Percentiles rank a stretch among this genome's conserved stretches.
phyloP scores from a whole-genome alignment of 2,113 vertebrate genomes.

The Coptodon bakossiorum region DNA sequence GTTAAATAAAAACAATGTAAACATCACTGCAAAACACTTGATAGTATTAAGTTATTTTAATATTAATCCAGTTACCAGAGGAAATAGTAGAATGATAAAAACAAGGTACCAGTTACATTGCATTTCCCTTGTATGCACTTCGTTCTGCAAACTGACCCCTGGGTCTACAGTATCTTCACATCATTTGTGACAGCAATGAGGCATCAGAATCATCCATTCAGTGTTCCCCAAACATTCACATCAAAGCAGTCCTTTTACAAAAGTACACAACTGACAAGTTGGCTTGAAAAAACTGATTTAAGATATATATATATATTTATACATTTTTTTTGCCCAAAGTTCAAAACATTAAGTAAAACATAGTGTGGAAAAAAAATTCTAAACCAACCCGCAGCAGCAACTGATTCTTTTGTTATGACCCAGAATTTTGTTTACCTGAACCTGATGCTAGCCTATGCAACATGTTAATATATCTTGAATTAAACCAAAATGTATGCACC shows the following conservation, averaged over 20 bases:
- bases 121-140: slow-evolving; percentile 36
- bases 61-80: slow-evolving; percentile 55
- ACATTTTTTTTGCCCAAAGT: neutral
- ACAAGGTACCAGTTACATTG: slow-evolving; percentile 37
- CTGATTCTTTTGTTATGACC: neutral
- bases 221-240: slow-evolving; percentile 37
- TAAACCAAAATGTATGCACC: neutral
- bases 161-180: neutral
- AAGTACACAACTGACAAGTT: slow-evolving; percentile 9
- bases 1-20: neutral
- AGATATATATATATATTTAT: neutral
- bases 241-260: slow-evolving; percentile 26
- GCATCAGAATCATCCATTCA: neutral
- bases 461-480: neutral
- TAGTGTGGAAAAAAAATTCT: neutral
- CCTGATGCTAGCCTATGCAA: neutral
- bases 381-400: neutral
- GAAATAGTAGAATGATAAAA: slow-evolving; percentile 54
- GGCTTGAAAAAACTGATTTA: slow-evolving; percentile 4
- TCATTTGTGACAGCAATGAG: neutral
- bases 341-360: slow-evolving; percentile 8
- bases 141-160: neutral
- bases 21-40: neutral
- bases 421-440: neutral
- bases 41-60: slow-evolving; percentile 52